phyloP scores from a whole-genome alignment of 2,113 vertebrate genomes.

The Collichthys lucidus region DNA sequence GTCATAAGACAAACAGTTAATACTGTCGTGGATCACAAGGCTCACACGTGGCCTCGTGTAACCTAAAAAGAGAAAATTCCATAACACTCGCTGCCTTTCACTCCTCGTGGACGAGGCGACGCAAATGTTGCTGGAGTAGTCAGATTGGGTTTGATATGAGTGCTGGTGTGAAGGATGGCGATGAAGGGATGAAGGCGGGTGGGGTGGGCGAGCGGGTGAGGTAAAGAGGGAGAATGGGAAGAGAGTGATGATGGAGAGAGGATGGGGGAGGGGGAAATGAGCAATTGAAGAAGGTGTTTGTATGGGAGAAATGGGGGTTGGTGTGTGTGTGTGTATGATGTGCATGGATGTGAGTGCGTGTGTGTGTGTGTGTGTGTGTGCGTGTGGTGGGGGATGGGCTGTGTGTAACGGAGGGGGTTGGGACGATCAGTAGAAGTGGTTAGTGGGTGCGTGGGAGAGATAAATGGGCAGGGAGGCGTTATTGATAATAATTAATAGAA shows the following conservation, averaged over 20 bases:
- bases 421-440: conserved; percentile 42
- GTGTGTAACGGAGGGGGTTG: conserved; percentile 12
- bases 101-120: conserved; percentile 8
- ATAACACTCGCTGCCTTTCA: background rate
- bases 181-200: conserved; percentile 3
- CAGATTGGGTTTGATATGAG: conserved; percentile 59
- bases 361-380: too few species aligned
- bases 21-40: too few species aligned
- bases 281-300: conserved; percentile 40
- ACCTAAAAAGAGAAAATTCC: too few species aligned
- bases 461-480: conserved; percentile 69
- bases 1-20: too few species aligned
- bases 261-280: conserved; percentile 34
- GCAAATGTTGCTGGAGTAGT: conserved; percentile 48
- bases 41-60: too few species aligned
- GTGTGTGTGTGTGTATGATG: conserved; percentile 10
- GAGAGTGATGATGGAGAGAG: conserved; percentile 41
- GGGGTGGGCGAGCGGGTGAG: conserved; percentile 26
- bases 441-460: conserved; percentile 50
- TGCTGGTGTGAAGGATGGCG: conserved; percentile 31
- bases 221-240: conserved; percentile 4
- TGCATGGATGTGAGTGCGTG: conserved; percentile 14
- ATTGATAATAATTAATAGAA: conserved; percentile 73
- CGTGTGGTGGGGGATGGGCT: conserved; percentile 50
- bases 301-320: conserved; percentile 38